Conservation (phyloP, 2,888 invertebrate genomes). For the Agrotis clavis region DNA sequence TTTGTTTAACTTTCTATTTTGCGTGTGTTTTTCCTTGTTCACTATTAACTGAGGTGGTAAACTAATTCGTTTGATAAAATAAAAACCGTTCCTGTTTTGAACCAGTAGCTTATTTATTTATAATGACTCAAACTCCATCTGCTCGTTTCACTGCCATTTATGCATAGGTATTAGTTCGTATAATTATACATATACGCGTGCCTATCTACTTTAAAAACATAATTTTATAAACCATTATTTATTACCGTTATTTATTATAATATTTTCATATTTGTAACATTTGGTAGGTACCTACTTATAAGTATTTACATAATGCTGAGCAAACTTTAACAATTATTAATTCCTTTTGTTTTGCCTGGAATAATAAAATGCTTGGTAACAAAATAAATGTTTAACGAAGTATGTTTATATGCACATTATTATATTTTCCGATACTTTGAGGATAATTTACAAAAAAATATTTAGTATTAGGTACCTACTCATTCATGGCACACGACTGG, state of each 20-base stretch:
- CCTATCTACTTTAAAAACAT: neutral
- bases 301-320: neutral
- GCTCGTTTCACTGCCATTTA: conserved; percentile 22
- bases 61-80: conserved; percentile 28
- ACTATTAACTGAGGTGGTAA: conserved; percentile 16
- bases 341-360: neutral
- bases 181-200: neutral
- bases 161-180: neutral
- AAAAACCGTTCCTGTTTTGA: conserved; percentile 34
- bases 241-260: neutral
- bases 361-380: neutral
- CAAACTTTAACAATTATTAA: conserved; percentile 7
- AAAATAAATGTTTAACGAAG: neutral
- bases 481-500: conserved; percentile 11
- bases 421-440: conserved; percentile 6
- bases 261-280: neutral
- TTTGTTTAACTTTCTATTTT: conserved; percentile 45
- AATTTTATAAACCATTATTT: conserved; percentile 2
- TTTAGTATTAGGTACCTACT: neutral
- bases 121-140: conserved; percentile 24
- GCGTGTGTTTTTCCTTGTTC: conserved; percentile 26
- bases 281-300: neutral
- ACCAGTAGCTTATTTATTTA: conserved; percentile 7
- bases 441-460: conserved; percentile 17
- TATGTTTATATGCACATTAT: neutral